Base-by-base conservation (phyloP, 2,888 invertebrate genomes). In the Girardia tigrina region DNA sequence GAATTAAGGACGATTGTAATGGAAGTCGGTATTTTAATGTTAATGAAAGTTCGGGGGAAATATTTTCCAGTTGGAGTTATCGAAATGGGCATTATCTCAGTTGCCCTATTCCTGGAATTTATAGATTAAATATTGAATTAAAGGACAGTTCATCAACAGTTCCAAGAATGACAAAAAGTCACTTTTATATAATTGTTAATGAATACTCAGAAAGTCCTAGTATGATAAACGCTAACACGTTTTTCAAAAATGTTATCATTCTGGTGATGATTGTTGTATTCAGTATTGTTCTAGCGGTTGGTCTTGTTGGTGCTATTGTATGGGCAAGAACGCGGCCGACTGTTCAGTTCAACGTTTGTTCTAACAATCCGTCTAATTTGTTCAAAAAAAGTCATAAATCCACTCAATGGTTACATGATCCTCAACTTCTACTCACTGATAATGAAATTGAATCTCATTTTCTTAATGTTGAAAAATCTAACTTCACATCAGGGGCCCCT, bases 1-100 rank as follows among this genome's bases (percentile, higher is more conserved):
- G 75, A 26, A 42, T 76, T 12, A 71, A 26, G 36, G 23, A 36
- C 12, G 74, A 26, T 26, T 76, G 76, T 27, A 76, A 76, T 42
- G 76, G 76, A 42, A 76, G 56, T 42, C 28, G 74, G 16, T 69
- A 76, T 0, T 76, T 76, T 29, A 20, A 77, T 12, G 28, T 76
- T 16, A 70, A 76, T 69, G 12, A 26, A 27, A 74, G 28, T 26
- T 28, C 27, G 14, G 76, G 76, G 16, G 26, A n/a, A 12, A 42
- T 74, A 23, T 69, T 26, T 26, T 76, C 75, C 28, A 69, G 27
- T 4, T 75, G 76, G 76, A 26, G 20, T 42, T 42, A 69, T 56
- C 56, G 42, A 26, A 12, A 26, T 26, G 42, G 42, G 4, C 56
- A 56, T 6, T 56, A 12, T 16, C 6, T 56, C 4, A 56, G 56